Conservation (phyloP, 2,888 invertebrate species). For the Sarcophaga variegata region DNA sequence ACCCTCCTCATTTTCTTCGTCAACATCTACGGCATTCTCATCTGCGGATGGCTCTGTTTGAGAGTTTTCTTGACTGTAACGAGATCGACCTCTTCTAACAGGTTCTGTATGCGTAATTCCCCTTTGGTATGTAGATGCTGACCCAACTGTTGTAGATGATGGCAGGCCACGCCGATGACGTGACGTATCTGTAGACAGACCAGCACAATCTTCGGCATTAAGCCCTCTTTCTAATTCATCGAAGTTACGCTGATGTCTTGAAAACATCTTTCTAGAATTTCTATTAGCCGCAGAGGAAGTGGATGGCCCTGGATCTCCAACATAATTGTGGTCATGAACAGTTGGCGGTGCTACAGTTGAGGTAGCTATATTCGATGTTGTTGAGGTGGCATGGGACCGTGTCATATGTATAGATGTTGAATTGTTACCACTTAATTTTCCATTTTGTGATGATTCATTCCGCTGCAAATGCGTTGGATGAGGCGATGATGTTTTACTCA, state of each 20-base stretch:
- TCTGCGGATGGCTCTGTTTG: slow-evolving; percentile 72
- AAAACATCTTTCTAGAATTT: slow-evolving; percentile 78
- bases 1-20: slow-evolving; percentile 74
- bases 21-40: slow-evolving; percentile 72
- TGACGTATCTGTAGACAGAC: slow-evolving; percentile 67
- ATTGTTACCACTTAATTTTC: slow-evolving; percentile 59
- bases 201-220: slow-evolving; percentile 75
- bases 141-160: slow-evolving; percentile 74
- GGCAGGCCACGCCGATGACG: slow-evolving; percentile 76
- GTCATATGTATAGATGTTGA: slow-evolving; percentile 76
- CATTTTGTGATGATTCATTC: slow-evolving; percentile 68
- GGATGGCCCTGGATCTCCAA: slow-evolving; percentile 78
- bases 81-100: slow-evolving; percentile 74
- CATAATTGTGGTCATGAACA: slow-evolving; percentile 80
- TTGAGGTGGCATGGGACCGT: slow-evolving; percentile 79
- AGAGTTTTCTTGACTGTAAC: slow-evolving; percentile 77
- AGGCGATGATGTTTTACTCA: slow-evolving; percentile 70
- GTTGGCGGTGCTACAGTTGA: slow-evolving; percentile 69
- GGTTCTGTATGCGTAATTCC: slow-evolving; percentile 41
- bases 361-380: slow-evolving; percentile 71
- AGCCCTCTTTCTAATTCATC: slow-evolving; percentile 78
- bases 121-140: slow-evolving; percentile 57
- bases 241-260: slow-evolving; percentile 81
- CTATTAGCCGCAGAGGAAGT: slow-evolving; percentile 73
- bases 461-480: slow-evolving; percentile 76